Base-by-base conservation (phyloP, 2,113 vertebrate genomes). In the Perca fluviatilis region DNA sequence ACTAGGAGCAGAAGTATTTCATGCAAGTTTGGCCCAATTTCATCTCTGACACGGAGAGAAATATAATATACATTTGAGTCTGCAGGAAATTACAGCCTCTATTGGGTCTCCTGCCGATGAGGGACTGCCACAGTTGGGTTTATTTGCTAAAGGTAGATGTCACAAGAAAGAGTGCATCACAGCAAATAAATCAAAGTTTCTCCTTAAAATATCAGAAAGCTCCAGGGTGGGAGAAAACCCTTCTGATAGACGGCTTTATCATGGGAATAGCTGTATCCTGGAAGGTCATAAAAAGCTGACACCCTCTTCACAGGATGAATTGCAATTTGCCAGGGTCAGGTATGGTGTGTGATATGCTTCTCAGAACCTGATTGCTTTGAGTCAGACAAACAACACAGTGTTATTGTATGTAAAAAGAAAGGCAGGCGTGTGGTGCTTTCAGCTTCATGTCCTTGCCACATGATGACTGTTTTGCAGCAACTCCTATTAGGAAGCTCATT, bases 221-320 rank as follows among this genome's bases (percentile, higher is more conserved):
- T 87, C 53, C 51, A 47, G 89, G 87, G 75, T 74, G 57, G 71
- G 72, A 82, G 80, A 88, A 91, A 91, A 83, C 40, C 71, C 64
- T 63, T 78, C 66, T 87, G 88, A 91, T 74, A 73, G 87, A 91
- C 43, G 25, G 85, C 69, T 87, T 89, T 84, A 88, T 92, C 91
- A 88, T 77, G 87, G 91, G 90, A 88, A 88, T 82, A 82, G 87
- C 77, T 86, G 82, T 66, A 79, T 82, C 65, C 69, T 56, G 86
- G 79, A 93, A 92, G 90, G 91, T 92, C 89, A 90, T 85, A 86
- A 86, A 77, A 87, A 89, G 77, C 71, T 82, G 89, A 88, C 90
- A 87, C 79, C 36, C 64, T 82, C 83, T 70, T 77, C 71, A 60
- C 79, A 61, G 56, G 83, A 90, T 85, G 86, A 93, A 82, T 86